Percentiles rank a stretch among this genome's conserved stretches.
Conservation (phyloP, 2,113 vertebrate genomes). For the Phalacrocorax carbo region DNA sequence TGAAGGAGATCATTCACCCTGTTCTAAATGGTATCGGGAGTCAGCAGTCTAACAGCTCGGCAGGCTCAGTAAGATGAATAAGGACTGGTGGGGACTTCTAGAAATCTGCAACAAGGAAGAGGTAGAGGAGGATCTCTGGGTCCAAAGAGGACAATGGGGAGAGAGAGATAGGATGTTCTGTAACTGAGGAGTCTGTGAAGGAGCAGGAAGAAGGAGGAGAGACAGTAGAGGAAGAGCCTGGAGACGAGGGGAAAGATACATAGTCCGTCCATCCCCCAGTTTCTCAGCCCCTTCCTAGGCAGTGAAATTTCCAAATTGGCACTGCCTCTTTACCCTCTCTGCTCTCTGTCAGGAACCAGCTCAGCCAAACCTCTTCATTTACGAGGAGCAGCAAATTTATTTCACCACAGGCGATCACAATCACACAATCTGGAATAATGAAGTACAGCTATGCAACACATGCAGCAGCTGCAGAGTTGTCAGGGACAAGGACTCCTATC, state of each 20-base stretch:
- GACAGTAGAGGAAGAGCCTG: background rate
- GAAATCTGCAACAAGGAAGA: background rate
- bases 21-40: background rate
- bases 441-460: background rate
- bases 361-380: background rate
- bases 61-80: background rate
- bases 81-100: background rate
- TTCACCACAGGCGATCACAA: background rate
- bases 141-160: background rate
- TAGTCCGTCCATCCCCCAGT: rapidly evolving
- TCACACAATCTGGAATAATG: background rate
- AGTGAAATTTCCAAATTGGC: background rate
- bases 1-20: background rate
- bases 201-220: background rate
- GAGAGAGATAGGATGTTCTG: background rate
- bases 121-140: background rate
- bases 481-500: background rate
- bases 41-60: background rate
- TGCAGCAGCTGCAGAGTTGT: background rate
- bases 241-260: background rate
- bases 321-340: background rate
- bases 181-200: background rate
- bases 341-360: background rate
- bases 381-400: background rate
- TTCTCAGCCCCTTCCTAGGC: background rate